Conservation (phyloP, 1,140 invertebrate species). For the Philotrypesis tridentata region DNA sequence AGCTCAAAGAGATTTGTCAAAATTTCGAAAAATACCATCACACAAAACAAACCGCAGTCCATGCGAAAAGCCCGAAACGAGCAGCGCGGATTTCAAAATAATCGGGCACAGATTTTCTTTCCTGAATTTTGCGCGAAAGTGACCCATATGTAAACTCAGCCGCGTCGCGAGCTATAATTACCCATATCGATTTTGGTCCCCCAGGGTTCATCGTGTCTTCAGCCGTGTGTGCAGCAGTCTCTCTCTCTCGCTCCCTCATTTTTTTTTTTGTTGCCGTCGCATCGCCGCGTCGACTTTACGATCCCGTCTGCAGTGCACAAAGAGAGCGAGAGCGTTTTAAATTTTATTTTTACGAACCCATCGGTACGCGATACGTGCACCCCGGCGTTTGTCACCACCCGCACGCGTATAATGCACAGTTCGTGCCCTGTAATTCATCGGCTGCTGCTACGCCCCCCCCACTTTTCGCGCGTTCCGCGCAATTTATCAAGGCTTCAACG, state of each 20-base stretch:
- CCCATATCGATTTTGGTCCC: constrained; percentile 39
- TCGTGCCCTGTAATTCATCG: not conserved
- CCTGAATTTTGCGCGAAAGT: constrained; percentile 12
- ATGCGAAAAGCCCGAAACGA: too few species aligned
- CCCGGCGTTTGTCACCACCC: too few species aligned
- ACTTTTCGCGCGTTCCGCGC: not conserved
- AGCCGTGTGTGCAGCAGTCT: not conserved
- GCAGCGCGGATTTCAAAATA: too few species aligned
- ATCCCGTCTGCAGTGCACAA: not conserved
- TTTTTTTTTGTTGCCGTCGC: not conserved
- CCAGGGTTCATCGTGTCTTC: constrained; percentile 36
- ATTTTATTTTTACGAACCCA: not conserved
- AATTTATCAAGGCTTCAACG: not conserved
- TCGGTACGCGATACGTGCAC: not conserved
- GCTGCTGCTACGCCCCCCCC: too few species aligned
- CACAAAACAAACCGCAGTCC: too few species aligned
- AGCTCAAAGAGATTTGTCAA: too few species aligned
- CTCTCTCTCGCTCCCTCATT: not conserved
- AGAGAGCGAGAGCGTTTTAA: too few species aligned
- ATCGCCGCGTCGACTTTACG: too few species aligned
- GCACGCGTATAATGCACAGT: too few species aligned
- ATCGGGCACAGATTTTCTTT: too few species aligned
- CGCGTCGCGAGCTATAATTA: constrained; percentile 44
- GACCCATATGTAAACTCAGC: constrained; percentile 42
- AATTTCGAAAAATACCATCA: too few species aligned